Evolutionary conservation across 2,888 invertebrate species (phyloP).

Genomic region (Eugnorisma glareosa): DNA sequence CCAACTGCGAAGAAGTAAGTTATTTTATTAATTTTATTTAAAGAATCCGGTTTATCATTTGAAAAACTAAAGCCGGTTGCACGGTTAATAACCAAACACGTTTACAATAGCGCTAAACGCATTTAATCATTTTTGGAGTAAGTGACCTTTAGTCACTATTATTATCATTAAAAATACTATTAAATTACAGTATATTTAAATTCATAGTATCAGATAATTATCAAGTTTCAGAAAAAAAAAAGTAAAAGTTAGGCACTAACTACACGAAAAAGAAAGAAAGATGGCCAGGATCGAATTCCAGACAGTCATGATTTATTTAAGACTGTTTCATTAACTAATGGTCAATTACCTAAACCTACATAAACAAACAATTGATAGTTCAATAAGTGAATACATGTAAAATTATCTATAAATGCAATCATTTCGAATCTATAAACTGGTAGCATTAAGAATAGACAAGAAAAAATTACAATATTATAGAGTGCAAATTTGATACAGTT

Average conservation of each 20-base stretch:
- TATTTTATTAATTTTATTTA: not conserved
- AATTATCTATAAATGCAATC: not conserved
- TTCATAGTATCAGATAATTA: not conserved
- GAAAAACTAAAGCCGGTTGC: not conserved
- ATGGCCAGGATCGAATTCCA: not conserved
- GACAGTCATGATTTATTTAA: not conserved
- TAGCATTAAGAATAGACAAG: not conserved
- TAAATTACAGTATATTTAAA: not conserved
- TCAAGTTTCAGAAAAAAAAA: too few relatives aligned
- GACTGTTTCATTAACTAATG: not conserved
- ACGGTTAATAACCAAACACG: not conserved
- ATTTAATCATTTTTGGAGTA: not conserved
- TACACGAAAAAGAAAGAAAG: too few relatives aligned
- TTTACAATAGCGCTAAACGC: not conserved
- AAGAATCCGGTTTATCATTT: not conserved
- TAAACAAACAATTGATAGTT: not conserved
- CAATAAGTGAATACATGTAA: not conserved
- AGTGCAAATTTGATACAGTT: not conserved
- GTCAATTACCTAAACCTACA: not conserved
- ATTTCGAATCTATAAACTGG: constrained; percentile 9
- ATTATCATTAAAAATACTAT: not conserved
- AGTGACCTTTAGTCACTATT: not conserved
- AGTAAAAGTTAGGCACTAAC: too few relatives aligned
- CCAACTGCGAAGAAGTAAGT: not conserved
- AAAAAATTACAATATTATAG: not conserved